Conservation (phyloP, 2,113 vertebrate species). For the Eurypyga helias region DNA sequence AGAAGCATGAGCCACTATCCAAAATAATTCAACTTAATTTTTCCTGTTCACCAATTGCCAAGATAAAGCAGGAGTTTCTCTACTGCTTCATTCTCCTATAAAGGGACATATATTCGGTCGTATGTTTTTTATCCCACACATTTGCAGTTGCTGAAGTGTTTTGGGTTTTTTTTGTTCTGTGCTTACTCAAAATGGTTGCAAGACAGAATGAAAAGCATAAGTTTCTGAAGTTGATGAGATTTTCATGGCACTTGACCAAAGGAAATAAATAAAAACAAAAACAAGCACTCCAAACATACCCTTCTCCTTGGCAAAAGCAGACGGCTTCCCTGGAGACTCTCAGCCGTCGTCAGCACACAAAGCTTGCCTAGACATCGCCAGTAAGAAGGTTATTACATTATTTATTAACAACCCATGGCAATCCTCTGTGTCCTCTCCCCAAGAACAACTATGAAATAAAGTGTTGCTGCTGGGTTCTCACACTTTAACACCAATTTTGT, state of each 20-base stretch:
- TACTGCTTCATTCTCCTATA: background rate
- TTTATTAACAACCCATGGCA: background rate
- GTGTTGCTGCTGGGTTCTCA: background rate
- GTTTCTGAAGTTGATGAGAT: slow-evolving; percentile 6
- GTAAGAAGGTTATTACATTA: background rate
- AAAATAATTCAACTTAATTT: background rate
- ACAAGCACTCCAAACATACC: background rate
- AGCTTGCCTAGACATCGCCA: background rate
- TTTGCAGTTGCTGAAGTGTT: background rate
- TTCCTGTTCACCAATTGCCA: background rate
- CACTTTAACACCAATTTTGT: background rate
- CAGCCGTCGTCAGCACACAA: background rate
- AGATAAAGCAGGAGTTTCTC: background rate
- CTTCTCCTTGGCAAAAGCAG: background rate
- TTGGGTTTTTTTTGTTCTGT: background rate
- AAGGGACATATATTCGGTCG: background rate
- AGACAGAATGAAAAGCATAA: background rate
- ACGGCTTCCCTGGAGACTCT: background rate
- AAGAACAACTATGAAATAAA: background rate
- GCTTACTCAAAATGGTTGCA: background rate
- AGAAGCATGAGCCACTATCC: rapidly evolving
- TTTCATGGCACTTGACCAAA: slow-evolving; percentile 3
- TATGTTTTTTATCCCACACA: background rate
- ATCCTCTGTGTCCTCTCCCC: background rate
- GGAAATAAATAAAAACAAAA: slow-evolving; percentile 26